These are phyloP conservation scores for Lapara coniferarum DNA, from an alignment of 2,888 invertebrate genomes.

Conservation along the genomic window DNA sequence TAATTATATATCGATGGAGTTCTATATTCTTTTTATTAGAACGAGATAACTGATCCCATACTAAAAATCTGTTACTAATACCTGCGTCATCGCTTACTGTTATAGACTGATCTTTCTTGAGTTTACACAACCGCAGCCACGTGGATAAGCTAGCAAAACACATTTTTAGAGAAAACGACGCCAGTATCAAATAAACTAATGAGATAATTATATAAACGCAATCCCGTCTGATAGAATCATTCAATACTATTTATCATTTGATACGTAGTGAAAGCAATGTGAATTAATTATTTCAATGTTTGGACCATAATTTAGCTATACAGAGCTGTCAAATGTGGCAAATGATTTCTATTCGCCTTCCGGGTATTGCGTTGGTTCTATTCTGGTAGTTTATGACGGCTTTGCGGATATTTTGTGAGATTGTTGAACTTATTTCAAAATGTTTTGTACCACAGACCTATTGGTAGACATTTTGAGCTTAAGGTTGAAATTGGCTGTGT, in stretches of 20 bases:
- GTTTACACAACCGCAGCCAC: no score
- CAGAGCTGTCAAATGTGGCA: slow-evolving; percentile 13
- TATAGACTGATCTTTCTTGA: no score
- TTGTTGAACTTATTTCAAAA: no score
- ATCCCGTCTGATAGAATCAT: slow-evolving; percentile 56
- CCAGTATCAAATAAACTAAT: slow-evolving; percentile 30
- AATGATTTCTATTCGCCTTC: slow-evolving; percentile 1
- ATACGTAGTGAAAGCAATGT: slow-evolving; percentile 55
- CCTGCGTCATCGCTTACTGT: no score
- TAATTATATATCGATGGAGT: no score
- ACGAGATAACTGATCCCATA: no score
- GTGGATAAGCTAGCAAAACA: not conserved
- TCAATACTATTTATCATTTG: slow-evolving; percentile 59
- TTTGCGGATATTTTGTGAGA: not conserved
- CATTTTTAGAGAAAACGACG: not conserved
- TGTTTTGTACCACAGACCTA: no score
- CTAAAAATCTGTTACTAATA: no score
- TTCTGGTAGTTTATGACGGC: not conserved
- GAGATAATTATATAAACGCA: slow-evolving; percentile 34
- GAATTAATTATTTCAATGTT: slow-evolving; percentile 42
- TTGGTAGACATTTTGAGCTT: no score
- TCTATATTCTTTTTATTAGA: no score
- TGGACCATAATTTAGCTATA: slow-evolving; percentile 28
- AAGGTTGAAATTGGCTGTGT: no score
- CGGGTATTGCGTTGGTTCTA: not conserved